Evolutionary conservation across 2,113 vertebrate species (phyloP).

Genomic region (Phrynosoma platyrhinos): DNA sequence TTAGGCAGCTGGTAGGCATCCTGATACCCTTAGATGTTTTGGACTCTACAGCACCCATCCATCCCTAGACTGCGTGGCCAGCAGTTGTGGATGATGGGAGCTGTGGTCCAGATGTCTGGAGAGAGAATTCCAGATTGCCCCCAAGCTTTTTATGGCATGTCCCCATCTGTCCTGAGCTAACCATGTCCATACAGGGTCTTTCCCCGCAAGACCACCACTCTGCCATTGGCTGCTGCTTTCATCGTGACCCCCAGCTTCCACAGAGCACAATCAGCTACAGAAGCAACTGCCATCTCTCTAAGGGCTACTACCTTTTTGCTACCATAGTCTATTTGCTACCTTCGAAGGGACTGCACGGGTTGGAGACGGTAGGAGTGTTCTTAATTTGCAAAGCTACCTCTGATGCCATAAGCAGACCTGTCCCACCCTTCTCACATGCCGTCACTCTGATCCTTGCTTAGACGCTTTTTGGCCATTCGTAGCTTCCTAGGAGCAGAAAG

Average conservation of each 20-base stretch:
- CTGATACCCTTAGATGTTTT: neutral
- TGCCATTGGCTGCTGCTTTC: neutral
- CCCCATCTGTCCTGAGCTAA: neutral
- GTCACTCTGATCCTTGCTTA: neutral
- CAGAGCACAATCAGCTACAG: conserved; percentile 22
- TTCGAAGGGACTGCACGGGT: accelerated
- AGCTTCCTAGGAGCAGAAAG: neutral
- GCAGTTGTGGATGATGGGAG: neutral
- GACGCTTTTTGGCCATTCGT: neutral
- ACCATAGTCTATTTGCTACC: accelerated
- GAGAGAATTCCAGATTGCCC: neutral
- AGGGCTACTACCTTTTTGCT: conserved; percentile 10
- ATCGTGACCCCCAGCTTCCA: neutral
- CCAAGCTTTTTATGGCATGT: neutral
- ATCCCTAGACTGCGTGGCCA: neutral
- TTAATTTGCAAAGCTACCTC: neutral
- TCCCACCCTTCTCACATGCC: neutral
- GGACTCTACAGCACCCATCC: neutral
- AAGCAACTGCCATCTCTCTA: neutral
- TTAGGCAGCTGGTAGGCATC: neutral
- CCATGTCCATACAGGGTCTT: no score
- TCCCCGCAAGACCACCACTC: neutral
- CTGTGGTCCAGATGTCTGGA: neutral
- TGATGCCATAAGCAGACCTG: neutral
- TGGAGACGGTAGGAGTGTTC: neutral